Percentiles rank a stretch among this genome's conserved stretches.
Conservation (phyloP, 1,140 invertebrate genomes). For the Mactra quadrangularis region DNA sequence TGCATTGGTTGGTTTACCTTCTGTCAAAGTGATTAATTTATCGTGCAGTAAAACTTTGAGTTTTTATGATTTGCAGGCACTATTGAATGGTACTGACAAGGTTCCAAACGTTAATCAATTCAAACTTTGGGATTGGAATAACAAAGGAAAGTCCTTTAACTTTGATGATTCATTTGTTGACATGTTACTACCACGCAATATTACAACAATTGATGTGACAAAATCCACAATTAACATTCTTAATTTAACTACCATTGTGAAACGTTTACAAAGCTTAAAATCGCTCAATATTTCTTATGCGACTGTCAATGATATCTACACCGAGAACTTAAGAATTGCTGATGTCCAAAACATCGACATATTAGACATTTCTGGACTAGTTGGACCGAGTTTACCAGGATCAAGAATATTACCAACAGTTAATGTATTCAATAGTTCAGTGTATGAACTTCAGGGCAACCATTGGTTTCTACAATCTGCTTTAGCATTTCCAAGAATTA, state of each 20-base stretch:
- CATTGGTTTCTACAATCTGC: not conserved
- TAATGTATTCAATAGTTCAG: not conserved
- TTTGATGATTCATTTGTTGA: not conserved
- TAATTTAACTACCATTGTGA: not conserved
- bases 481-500: not conserved
- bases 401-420: not conserved
- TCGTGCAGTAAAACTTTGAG: not conserved
- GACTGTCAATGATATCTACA: not conserved
- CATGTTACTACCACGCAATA: not conserved
- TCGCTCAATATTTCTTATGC: not conserved
- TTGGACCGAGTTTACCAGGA: not conserved
- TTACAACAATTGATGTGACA: not conserved
- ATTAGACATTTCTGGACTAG: not conserved
- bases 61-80: not conserved
- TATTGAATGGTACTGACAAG: constrained; percentile 7
- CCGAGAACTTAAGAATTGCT: not conserved
- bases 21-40: not conserved
- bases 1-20: not conserved
- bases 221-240: not conserved
- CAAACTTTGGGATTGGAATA: not conserved
- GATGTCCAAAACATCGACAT: not conserved
- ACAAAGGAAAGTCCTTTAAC: not conserved
- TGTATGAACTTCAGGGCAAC: not conserved
- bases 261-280: not conserved
- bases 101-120: not conserved